Evolutionary conservation across 2,888 invertebrate species (phyloP), one percentile per base, ranked within the genome.

Genomic region (Catocala fraxini): DNA sequence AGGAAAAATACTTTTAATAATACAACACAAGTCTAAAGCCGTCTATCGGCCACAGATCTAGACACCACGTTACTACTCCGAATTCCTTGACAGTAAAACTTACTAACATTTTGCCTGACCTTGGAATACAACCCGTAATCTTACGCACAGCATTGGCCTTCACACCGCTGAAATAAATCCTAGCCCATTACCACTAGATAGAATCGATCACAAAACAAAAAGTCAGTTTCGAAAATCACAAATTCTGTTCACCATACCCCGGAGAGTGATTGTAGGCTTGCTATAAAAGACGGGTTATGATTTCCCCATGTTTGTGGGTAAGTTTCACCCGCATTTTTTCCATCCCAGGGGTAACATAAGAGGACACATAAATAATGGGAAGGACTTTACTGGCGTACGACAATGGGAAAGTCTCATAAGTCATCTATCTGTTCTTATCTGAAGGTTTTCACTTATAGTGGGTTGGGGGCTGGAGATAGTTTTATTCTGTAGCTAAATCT

Each of bases 351-450:
- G 52, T 34, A 15, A 25, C 54, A 49, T 57, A 43, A 53, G 48
- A 48, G 62, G 25, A 58, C 52, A 65, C 65, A 76, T 75, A 76
- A 74, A 74, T 76, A 73, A 76, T 64, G 63, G 59, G 42, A 52
- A 60, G 61, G 68, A 60, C 59, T 46, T 54, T 34, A 41, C 4
- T 13, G n/a, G 45, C 42, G 51, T 56, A 56, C 67, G 74, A 75
- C 73, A 74, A 70, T 70, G 41, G 65, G 51, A 52, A 62, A 63
- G 34, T 55, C 57, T 6, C 61, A 67, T 74, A 73, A 70, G 54
- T 74, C 76, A 74, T 65, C 15, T 69, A 59, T 57, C 57, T 51
- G 6, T 25, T 48, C 57, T 71, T 75, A 67, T 75, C 63, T 49
- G 11, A n/a, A 35, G 47, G 45, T 61, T 59, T 75, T 72, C 52